Percentiles rank a stretch among this genome's conserved stretches.
Conservation (phyloP, 2,113 vertebrate genomes). For the Nematolebias whitei region DNA sequence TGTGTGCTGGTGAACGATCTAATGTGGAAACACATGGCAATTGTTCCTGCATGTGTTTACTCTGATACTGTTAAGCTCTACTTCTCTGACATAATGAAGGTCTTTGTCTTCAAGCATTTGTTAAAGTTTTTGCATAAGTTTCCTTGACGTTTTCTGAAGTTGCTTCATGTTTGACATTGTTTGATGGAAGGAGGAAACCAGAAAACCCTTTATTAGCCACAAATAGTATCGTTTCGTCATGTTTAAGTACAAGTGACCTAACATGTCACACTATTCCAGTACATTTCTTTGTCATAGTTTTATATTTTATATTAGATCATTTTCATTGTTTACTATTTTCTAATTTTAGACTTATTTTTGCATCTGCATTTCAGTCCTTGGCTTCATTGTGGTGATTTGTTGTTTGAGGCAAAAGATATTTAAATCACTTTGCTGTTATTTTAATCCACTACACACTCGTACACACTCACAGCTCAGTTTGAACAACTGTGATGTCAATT, state of each 20-base stretch:
- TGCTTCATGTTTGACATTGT: not conserved
- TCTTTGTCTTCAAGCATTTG: constrained; percentile 41
- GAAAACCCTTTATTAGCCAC: not conserved
- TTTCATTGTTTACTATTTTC: too few relatives aligned
- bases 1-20: constrained; percentile 1
- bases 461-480: too few relatives aligned
- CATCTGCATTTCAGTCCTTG: not conserved
- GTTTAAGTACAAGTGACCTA: too few relatives aligned
- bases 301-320: too few relatives aligned
- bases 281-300: too few relatives aligned
- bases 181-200: not conserved
- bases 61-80: constrained; percentile 36
- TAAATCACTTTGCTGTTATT: not conserved
- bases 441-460: too few relatives aligned
- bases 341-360: too few relatives aligned
- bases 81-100: constrained; percentile 46
- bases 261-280: too few relatives aligned
- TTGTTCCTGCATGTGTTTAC: constrained; percentile 59
- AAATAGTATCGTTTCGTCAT: too few relatives aligned
- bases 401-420: not conserved
- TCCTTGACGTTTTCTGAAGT: not conserved
- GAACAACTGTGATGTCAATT: too few relatives aligned
- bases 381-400: not conserved
- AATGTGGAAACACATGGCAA: constrained; percentile 37
- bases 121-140: constrained; percentile 29